Conservation (phyloP, 2,113 vertebrate species). For the Zosterops japonicus region DNA sequence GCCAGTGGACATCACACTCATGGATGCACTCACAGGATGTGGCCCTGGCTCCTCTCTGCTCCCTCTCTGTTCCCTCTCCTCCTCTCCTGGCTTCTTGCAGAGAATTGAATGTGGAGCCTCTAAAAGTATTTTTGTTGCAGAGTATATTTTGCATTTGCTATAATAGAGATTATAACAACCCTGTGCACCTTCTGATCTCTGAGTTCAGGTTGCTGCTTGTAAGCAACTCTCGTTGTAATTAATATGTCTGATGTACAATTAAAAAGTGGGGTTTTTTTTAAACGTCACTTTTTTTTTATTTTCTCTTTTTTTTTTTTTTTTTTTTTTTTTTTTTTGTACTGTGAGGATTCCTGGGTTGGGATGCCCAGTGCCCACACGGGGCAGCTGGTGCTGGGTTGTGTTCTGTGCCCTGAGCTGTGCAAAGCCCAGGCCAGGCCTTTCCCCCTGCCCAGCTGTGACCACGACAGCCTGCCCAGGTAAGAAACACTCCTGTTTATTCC, state of each 20-base stretch:
- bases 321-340: neutral
- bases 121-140: neutral
- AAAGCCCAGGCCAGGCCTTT: accelerated
- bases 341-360: neutral
- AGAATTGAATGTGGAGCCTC: constrained; percentile 15
- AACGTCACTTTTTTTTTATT: neutral
- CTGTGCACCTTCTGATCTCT: constrained; percentile 76
- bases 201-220: constrained; percentile 75
- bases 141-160: constrained; percentile 66
- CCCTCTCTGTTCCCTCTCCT: neutral
- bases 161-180: constrained; percentile 58
- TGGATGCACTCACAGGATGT: neutral
- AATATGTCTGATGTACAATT: constrained; percentile 67
- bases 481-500: neutral
- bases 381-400: neutral
- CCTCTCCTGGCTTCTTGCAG: neutral
- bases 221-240: constrained; percentile 73
- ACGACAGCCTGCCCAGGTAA: neutral
- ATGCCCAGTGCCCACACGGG: accelerated
- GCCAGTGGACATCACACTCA: accelerated
- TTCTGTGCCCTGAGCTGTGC: neutral
- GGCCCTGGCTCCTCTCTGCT: neutral
- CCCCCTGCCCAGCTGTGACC: neutral
- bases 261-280: constrained; percentile 23
- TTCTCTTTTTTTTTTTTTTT: too few species aligned